Evolutionary conservation across 1,140 invertebrate genomes (phyloP), one percentile per base, ranked within the genome.

Genomic region (Leptonema lineaticorne): DNA sequence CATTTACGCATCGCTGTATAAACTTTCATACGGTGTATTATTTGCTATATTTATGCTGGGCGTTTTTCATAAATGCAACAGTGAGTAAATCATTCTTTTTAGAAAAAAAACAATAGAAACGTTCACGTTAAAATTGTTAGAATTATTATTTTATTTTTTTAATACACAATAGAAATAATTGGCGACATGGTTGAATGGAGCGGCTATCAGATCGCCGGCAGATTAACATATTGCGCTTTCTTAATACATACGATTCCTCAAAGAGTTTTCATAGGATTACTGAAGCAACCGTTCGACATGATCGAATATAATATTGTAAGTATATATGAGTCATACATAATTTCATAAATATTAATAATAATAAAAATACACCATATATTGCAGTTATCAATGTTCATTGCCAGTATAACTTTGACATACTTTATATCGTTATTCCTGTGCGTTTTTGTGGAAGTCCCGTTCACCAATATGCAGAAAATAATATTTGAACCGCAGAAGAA

Each of bases 141-240:
- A 33, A 33, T 33, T 33, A 11, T 33, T 33, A 56, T 56, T 56
- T 48, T 56, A 24, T 56, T 9, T 56, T 5, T 56, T 20, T 24
- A 56, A 56, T 24, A 33, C 16, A 2, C 16, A 4, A 11, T 41
- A 81, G 79, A 70, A 1, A 26, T 77, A 1, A 80, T 76, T 68
- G 74, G 79, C 1, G 62, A 74, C 0, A 74, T 33, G 46, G 26
- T 79, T 9, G 80, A 82, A 30, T 82, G 80, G 80, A 76, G 77
- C 5, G 79, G 79, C 1, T 81, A 75, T 26, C 72, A 77, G 3
- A 79, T 79, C 76, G 71, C 63, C 0, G 79, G 80, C 0, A 74
- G 78, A 6, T 75, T 78, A 20, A 77, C 79, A 0, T 82, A 79
- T 74, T 72, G 76, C 59, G 78, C 76, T 9, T 81, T 78, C 72